Percentiles rank a stretch among this genome's conserved stretches.
Evolutionary conservation across 2,113 vertebrate genomes (phyloP).

Genomic region (Chloebia gouldiae): DNA sequence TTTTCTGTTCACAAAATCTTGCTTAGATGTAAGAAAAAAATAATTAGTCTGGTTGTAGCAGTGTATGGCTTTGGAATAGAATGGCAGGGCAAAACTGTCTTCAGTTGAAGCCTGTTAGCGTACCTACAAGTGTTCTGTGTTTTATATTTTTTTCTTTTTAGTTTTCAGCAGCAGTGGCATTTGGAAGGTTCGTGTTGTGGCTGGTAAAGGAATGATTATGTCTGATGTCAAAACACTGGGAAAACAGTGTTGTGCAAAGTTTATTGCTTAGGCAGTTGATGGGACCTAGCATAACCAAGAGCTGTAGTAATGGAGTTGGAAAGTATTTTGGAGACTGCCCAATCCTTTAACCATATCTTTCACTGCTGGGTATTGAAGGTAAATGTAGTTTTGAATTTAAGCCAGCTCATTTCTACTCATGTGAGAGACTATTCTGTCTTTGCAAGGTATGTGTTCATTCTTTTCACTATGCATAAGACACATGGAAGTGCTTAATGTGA

Average conservation of each 20-base stretch:
- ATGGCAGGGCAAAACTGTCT: neutral
- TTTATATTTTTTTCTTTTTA: neutral
- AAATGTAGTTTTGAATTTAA: constrained; percentile 44
- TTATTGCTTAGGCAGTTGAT: neutral
- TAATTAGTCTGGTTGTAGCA: neutral
- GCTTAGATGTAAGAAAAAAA: neutral
- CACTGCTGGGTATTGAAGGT: neutral
- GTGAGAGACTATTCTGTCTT: constrained; percentile 51
- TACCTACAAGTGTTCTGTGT: neutral
- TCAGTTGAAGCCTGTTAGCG: neutral
- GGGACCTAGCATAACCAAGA: neutral
- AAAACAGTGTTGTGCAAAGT: neutral
- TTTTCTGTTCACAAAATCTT: neutral
- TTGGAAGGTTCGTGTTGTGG: neutral
- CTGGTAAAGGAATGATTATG: neutral
- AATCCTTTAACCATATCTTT: neutral
- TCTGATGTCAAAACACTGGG: neutral
- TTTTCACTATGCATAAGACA: constrained; percentile 67
- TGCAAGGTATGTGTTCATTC: constrained; percentile 68
- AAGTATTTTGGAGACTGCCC: neutral
- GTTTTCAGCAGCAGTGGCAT: neutral
- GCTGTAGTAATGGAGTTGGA: neutral
- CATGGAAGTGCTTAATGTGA: constrained; percentile 63
- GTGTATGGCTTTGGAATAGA: neutral
- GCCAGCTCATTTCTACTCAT: constrained; percentile 47